phyloP scores from a whole-genome alignment of 2,113 vertebrate genomes.

The Rostratula benghalensis region DNA sequence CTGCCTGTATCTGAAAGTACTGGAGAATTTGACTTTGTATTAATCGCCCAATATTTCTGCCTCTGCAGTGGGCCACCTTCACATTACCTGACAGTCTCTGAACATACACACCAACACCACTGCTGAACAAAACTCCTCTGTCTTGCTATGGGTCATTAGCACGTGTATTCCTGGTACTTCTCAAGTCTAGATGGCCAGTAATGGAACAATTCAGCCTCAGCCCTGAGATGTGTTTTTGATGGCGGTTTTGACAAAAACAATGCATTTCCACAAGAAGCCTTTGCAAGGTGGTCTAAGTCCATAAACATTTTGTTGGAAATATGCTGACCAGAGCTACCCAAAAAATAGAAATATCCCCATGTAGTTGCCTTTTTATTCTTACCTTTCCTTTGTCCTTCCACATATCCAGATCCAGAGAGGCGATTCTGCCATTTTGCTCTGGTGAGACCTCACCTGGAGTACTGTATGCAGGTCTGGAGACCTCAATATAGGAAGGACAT shows the following conservation, averaged over 20 bases:
- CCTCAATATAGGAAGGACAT: no score
- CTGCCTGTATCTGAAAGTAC: fast-evolving
- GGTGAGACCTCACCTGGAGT: no score
- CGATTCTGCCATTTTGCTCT: no score
- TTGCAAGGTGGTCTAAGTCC: background rate
- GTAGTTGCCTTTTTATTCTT: background rate
- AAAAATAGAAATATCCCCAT: background rate
- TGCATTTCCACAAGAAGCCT: background rate
- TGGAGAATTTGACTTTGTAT: background rate
- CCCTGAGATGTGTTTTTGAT: background rate
- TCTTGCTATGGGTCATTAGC: background rate
- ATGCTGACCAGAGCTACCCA: background rate
- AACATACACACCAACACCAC: background rate
- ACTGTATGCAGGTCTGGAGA: no score
- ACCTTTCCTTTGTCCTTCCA: background rate
- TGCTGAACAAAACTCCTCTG: background rate
- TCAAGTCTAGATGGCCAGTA: background rate
- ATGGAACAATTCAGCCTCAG: background rate
- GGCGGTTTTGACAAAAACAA: background rate
- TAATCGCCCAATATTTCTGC: background rate
- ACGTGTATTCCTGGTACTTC: background rate
- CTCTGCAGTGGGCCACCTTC: background rate
- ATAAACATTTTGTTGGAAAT: background rate
- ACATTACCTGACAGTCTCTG: background rate
- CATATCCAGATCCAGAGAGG: no score